Conservation (phyloP, 2,888 invertebrate genomes). For the Orchesella flavescens region DNA sequence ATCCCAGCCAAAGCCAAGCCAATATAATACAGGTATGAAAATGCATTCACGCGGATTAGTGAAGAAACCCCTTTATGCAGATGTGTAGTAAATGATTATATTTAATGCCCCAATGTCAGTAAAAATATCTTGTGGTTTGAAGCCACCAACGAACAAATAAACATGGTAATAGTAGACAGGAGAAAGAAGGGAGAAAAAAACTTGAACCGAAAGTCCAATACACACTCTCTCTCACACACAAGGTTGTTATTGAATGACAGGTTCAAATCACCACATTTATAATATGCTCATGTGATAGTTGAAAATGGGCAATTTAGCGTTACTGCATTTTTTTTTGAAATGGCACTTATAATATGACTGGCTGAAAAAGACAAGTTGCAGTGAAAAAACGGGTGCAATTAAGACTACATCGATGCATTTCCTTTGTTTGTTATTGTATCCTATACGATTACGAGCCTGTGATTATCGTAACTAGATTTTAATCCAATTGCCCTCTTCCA, state of each 20-base stretch:
- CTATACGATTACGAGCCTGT: not conserved
- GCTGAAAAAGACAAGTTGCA: too few relatives aligned
- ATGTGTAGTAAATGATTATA: slow-evolving; percentile 54
- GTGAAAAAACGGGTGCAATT: too few relatives aligned
- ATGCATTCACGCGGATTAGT: too few relatives aligned
- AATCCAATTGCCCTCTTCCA: slow-evolving; percentile 40
- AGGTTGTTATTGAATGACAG: slow-evolving; percentile 29
- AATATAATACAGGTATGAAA: too few relatives aligned
- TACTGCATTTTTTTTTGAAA: slow-evolving; percentile 17
- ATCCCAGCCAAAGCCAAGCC: too few relatives aligned
- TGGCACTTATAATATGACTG: too few relatives aligned
- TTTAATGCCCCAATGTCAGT: slow-evolving; percentile 42
- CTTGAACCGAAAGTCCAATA: not conserved
- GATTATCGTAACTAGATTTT: slow-evolving; percentile 52
- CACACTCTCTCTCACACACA: too few relatives aligned
- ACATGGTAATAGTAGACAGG: not conserved
- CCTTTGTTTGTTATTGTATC: too few relatives aligned
- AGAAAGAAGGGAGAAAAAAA: not conserved
- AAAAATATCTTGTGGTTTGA: slow-evolving; percentile 26
- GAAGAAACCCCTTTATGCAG: not conserved
- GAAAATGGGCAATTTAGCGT: slow-evolving; percentile 1
- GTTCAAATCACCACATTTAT: slow-evolving; percentile 20
- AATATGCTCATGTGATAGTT: slow-evolving; percentile 7
- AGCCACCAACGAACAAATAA: slow-evolving; percentile 52
- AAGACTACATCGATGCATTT: too few relatives aligned